A percentile compares a stretch with the other conserved stretches of the same genome.
Conservation (phyloP, 2,888 invertebrate species). For the Trachelus tabidus region DNA sequence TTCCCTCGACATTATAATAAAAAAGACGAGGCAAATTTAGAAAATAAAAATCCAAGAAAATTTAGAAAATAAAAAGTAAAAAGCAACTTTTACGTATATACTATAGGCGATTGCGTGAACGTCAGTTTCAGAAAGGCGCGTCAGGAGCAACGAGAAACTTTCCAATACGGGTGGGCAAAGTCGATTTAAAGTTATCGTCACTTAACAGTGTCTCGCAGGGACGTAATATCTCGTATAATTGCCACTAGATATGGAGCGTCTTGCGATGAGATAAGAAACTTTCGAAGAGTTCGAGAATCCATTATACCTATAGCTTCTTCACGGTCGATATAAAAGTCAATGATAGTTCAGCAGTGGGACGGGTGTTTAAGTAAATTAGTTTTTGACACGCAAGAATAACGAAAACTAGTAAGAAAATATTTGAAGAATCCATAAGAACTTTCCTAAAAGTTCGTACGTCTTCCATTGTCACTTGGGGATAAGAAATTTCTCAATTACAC, state of each 20-base stretch:
- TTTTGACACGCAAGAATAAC: not conserved
- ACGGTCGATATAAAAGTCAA: not conserved
- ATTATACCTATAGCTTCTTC: not conserved
- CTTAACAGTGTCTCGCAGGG: slow-evolving; percentile 1
- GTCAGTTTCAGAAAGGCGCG: not conserved
- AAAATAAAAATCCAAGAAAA: not conserved
- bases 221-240: slow-evolving; percentile 25
- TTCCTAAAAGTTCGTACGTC: not conserved
- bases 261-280: not conserved
- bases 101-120: not conserved
- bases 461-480: not conserved
- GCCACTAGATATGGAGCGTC: slow-evolving; percentile 3
- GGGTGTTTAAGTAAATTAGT: not conserved
- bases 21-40: not conserved
- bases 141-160: slow-evolving; percentile 8
- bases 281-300: not conserved
- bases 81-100: too few relatives aligned
- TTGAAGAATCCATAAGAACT: not conserved
- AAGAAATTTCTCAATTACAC: not conserved
- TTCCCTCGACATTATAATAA: not conserved
- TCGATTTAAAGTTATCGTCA: not conserved
- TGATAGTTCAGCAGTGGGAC: not conserved
- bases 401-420: not conserved
- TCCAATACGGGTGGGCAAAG: slow-evolving; percentile 10
- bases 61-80: not conserved